Evolutionary conservation across 1,140 invertebrate genomes (phyloP), one percentile per base, ranked within the genome.

Genomic region (Ctenoplectra terminalis): DNA sequence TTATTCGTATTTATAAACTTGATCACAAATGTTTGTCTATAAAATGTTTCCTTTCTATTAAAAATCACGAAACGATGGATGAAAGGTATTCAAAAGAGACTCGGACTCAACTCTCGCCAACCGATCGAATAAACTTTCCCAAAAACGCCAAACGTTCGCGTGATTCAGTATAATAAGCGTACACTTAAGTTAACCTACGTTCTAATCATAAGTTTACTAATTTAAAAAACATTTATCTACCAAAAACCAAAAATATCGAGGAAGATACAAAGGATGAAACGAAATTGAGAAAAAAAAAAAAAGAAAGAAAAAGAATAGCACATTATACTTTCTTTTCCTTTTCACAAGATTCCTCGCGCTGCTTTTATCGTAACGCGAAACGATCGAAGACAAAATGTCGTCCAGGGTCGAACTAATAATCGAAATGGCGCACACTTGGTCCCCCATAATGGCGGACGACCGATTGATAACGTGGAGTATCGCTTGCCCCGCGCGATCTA

Each of bases 381-480:
- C 17, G 31, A 66, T 34, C 43, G 34, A 64, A 26, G 9, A 26
- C 11, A 26, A 50, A 31, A 37, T 63, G 17, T 29, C 26, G 46
- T 75, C 29, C 20, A n/a, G 23, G 6, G 26, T 60, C n/a, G 26
- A 31, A 17, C 26, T n/a, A n/a, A n/a, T n/a, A 20, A 48, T 37
- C 9, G 23, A 20, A 69, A 48, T 46, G 40, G 20, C 46, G 46
- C 26, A 0, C 26, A 13, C 29, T n/a, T 20, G 64, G 11, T 40
- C 37, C 17, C 40, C 2, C 6, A 63, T 37, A 61, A 50, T 31
- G 43, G 40, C 29, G 48, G 26, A 34, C 37, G 23, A 29, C 29
- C 69, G 43, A 63, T 23, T 15, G 58, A 64, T 73, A 73, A 80
- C 70, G 46, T 63, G 77, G 67, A 72, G 58, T 50, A 72, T 72